phyloP scores from a whole-genome alignment of 2,888 invertebrate species.

The Tuta absoluta region DNA sequence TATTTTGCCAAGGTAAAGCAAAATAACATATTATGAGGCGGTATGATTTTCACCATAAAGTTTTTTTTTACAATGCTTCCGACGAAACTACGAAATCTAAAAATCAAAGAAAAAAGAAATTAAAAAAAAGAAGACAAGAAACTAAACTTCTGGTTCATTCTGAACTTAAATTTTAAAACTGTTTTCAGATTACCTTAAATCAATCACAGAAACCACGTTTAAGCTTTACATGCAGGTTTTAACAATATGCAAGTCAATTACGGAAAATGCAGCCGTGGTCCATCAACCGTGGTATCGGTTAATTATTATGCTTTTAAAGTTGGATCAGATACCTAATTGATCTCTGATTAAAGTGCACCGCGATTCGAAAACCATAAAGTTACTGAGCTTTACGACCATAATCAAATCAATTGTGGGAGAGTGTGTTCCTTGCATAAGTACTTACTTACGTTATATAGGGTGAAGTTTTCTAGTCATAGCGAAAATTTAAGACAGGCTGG shows the following conservation, averaged over 20 bases:
- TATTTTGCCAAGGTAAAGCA: too few species aligned
- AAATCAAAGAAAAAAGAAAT: too few species aligned
- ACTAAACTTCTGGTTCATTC: neutral
- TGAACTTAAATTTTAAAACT: neutral
- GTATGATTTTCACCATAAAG: too few species aligned
- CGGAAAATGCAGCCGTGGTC: constrained; percentile 51
- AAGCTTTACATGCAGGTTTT: constrained; percentile 29
- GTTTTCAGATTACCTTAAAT: neutral
- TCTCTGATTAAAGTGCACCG: constrained; percentile 50
- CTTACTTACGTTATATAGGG: too few species aligned
- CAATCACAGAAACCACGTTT: neutral
- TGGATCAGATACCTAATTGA: constrained; percentile 55
- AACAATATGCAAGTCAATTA: constrained; percentile 51
- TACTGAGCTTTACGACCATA: neutral
- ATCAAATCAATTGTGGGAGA: neutral
- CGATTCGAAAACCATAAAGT: constrained; percentile 2
- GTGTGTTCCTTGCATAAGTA: too few species aligned
- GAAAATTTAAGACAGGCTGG: too few species aligned
- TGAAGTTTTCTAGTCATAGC: too few species aligned
- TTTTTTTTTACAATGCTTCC: too few species aligned
- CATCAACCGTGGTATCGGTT: constrained; percentile 48
- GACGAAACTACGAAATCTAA: too few species aligned
- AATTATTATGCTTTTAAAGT: constrained; percentile 62
- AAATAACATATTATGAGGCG: too few species aligned
- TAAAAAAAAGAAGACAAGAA: too few species aligned